Evolutionary conservation across 2,797 vertebrate species (phyloP).

Genomic region (Pseudochirops cupreus): DNA sequence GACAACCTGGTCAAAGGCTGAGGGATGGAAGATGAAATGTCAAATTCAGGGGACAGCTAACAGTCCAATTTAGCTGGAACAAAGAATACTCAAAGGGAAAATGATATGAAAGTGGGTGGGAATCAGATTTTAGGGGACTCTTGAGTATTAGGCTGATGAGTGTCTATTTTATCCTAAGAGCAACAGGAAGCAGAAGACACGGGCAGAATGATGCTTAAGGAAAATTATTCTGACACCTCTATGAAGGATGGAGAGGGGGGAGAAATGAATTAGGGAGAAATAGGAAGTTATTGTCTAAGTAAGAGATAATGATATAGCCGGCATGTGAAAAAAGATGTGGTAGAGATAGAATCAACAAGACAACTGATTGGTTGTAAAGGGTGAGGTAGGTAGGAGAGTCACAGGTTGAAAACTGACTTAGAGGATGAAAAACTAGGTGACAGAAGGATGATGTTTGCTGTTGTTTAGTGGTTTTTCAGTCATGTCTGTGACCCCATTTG

Average conservation of each 20-base stretch:
- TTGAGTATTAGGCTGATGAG: neutral
- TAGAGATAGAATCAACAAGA: neutral
- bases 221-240: neutral
- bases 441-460: too few relatives aligned
- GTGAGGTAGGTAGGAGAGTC: too few relatives aligned
- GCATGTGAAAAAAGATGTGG: neutral
- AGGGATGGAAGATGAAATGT: neutral
- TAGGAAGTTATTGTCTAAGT: neutral
- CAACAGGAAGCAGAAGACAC: neutral
- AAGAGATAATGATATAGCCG: neutral
- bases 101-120: neutral
- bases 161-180: neutral
- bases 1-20: neutral
- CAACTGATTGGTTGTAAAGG: neutral
- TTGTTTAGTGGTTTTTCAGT: too few relatives aligned
- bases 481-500: neutral
- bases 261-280: neutral
- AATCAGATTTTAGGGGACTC: neutral
- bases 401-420: too few relatives aligned
- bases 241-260: neutral
- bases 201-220: neutral
- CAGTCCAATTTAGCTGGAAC: neutral
- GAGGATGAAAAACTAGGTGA: too few relatives aligned
- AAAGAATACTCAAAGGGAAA: neutral
- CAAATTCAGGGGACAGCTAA: neutral